A percentile compares a stretch with the other conserved stretches of the same genome.
phyloP scores from a whole-genome alignment of 1,140 invertebrate genomes.

The Prorops nasuta region DNA sequence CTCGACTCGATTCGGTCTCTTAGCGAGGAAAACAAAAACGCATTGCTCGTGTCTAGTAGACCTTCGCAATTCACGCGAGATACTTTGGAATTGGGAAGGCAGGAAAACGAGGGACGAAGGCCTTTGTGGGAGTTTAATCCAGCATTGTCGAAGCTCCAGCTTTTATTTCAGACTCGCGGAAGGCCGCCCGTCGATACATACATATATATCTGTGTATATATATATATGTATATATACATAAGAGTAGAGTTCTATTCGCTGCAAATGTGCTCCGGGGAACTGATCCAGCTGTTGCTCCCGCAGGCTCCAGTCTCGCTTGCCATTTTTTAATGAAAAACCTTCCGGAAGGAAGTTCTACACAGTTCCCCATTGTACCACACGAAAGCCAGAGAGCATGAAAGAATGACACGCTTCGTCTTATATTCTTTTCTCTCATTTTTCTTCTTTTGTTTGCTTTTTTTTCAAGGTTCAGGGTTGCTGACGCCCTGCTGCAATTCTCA shows the following conservation, averaged over 20 bases:
- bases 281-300: constrained; percentile 55
- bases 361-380: too few species aligned
- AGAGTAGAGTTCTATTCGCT: constrained; percentile 55
- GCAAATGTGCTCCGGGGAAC: constrained; percentile 57
- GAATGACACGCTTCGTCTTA: too few species aligned
- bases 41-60: too few species aligned
- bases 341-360: constrained; percentile 51
- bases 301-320: constrained; percentile 46
- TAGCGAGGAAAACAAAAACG: constrained; percentile 11
- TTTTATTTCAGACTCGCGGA: constrained; percentile 47
- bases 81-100: constrained; percentile 13
- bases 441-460: too few species aligned
- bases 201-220: neutral
- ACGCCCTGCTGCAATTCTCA: too few species aligned
- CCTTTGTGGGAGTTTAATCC: constrained; percentile 55
- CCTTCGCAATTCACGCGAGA: too few species aligned
- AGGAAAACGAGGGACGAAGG: constrained; percentile 22
- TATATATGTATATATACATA: constrained; percentile 44
- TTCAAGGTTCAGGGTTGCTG: too few species aligned
- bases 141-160: constrained; percentile 50
- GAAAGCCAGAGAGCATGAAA: too few species aligned
- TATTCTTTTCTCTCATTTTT: too few species aligned
- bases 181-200: constrained; percentile 2
- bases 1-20: too few species aligned
- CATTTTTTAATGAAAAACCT: constrained; percentile 57